phyloP scores from a whole-genome alignment of 2,888 invertebrate genomes.

The Metallyticus violacea region DNA sequence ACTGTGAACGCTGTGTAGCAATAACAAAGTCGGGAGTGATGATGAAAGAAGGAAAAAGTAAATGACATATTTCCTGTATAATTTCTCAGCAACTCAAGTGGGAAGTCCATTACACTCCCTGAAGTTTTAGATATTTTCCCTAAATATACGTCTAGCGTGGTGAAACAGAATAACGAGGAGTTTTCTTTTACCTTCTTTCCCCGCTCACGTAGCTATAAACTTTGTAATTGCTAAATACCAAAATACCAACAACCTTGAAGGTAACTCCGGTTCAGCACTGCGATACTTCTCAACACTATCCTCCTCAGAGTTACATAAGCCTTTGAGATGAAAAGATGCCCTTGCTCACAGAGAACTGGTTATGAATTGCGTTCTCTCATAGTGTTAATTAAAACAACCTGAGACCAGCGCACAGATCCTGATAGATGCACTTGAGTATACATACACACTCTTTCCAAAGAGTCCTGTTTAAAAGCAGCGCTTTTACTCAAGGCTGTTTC shows the following conservation, averaged over 20 bases:
- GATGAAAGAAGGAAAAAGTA: background rate
- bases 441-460: background rate
- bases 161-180: background rate
- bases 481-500: no score
- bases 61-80: background rate
- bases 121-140: background rate
- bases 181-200: no score
- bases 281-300: no score
- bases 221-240: background rate
- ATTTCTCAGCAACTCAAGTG: background rate
- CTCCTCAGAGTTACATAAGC: background rate
- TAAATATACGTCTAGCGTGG: background rate
- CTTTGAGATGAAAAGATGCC: background rate
- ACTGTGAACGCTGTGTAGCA: background rate
- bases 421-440: background rate
- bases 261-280: background rate
- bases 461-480: background rate
- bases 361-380: background rate
- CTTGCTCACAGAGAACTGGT: background rate
- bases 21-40: background rate
- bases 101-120: background rate
- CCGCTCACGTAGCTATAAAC: background rate
- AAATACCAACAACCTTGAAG: background rate
- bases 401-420: background rate
- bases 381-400: background rate